Percentiles rank a stretch among this genome's conserved stretches.
These are phyloP conservation scores for Corydoras sp. DNA, from an alignment of 2,113 vertebrate genomes.

Conservation along the genomic window DNA sequence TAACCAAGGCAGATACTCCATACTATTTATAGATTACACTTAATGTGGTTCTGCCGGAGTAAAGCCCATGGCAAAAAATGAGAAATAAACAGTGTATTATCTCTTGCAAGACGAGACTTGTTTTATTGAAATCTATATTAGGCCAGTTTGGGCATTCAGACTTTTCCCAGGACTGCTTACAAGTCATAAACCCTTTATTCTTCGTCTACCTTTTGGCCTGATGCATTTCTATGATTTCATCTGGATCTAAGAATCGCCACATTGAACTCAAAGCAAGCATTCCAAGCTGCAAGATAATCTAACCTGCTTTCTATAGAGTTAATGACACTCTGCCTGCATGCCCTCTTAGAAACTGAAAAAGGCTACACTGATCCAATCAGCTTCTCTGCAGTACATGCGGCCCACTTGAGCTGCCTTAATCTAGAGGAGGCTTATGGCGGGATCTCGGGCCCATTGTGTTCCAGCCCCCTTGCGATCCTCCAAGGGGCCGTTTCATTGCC, in stretches of 20 bases:
- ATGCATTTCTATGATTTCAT: not conserved
- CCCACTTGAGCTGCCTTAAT: constrained; percentile 33
- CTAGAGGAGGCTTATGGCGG: constrained; percentile 56
- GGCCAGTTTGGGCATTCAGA: constrained; percentile 13
- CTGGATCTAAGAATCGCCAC: constrained; percentile 7
- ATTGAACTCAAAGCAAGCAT: not conserved
- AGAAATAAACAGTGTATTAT: constrained; percentile 29
- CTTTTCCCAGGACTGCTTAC: constrained; percentile 9
- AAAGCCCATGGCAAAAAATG: constrained; percentile 36
- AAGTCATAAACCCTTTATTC: not conserved
- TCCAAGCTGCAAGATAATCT: not conserved
- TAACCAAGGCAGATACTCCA: constrained; percentile 34
- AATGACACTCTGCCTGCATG: constrained; percentile 5
- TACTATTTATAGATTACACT: constrained; percentile 43
- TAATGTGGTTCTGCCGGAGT: constrained; percentile 35
- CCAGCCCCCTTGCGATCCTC: constrained; percentile 45
- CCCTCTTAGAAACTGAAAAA: constrained; percentile 19
- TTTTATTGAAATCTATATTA: constrained; percentile 37
- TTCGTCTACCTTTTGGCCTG: not conserved
- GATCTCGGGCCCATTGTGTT: constrained; percentile 56
- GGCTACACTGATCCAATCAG: constrained; percentile 14
- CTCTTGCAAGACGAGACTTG: constrained; percentile 7
- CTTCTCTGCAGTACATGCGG: constrained; percentile 16
- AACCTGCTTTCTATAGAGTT: not conserved
- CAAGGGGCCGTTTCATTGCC: constrained; percentile 53